phyloP scores from a whole-genome alignment of 2,888 invertebrate genomes.

The Folsomia candida region DNA sequence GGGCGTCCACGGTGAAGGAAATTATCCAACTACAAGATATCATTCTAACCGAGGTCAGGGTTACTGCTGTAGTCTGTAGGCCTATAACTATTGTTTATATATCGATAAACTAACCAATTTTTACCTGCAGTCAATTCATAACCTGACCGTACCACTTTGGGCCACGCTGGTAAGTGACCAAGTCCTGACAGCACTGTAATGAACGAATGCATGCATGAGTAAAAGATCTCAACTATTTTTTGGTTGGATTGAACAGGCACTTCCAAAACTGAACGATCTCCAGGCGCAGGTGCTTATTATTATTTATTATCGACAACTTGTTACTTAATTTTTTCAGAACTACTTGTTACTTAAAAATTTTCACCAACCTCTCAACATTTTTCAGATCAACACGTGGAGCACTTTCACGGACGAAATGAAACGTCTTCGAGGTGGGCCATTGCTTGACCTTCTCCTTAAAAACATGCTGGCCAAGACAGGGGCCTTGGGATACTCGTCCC shows the following conservation, averaged over 20 bases:
- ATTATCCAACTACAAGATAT: slow-evolving; percentile 66
- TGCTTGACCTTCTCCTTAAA: slow-evolving; percentile 34
- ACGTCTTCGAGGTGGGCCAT: slow-evolving; percentile 56
- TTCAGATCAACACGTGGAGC: slow-evolving; percentile 65
- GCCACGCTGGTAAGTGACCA: too few relatives aligned
- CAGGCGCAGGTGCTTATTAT: slow-evolving; percentile 65
- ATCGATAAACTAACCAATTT: too few relatives aligned
- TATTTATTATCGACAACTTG: too few relatives aligned
- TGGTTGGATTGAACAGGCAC: too few relatives aligned
- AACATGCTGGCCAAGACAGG: slow-evolving; percentile 37
- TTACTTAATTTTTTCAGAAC: too few relatives aligned
- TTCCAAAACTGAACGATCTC: slow-evolving; percentile 58
- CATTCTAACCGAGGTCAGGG: slow-evolving; percentile 65
- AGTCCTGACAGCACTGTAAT: too few relatives aligned
- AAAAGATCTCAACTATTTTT: too few relatives aligned
- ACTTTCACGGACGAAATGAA: slow-evolving; percentile 70
- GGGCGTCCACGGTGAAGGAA: slow-evolving; percentile 59
- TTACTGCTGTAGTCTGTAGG: too few relatives aligned
- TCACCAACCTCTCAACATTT: slow-evolving; percentile 60
- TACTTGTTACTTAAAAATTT: too few relatives aligned
- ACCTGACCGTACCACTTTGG: slow-evolving; percentile 71
- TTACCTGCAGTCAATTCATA: slow-evolving; percentile 60
- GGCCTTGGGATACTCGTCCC: slow-evolving; percentile 24
- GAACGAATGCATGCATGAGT: too few relatives aligned
- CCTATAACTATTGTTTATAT: too few relatives aligned